Conservation (phyloP, 2,797 vertebrate species). For the Enteromius unitaeniatus region DNA sequence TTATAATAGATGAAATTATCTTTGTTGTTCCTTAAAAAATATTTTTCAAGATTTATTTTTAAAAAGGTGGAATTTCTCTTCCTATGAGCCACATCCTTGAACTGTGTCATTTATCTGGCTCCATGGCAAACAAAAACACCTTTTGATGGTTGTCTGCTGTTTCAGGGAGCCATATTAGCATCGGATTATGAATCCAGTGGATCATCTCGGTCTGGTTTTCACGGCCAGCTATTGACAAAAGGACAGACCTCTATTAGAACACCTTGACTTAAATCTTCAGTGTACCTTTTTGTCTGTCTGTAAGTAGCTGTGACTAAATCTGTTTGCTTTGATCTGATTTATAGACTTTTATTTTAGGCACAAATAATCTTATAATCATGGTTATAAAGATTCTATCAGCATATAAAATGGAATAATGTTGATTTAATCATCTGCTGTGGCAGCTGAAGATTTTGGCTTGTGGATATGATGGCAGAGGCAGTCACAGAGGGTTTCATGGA, state of each 20-base stretch:
- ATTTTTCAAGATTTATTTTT: too few species aligned
- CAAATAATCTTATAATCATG: slow-evolving; percentile 17
- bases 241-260: neutral
- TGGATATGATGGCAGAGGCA: neutral
- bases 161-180: slow-evolving; percentile 18
- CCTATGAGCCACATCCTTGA: neutral
- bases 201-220: slow-evolving; percentile 14
- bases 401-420: neutral
- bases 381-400: slow-evolving; percentile 3
- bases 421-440: slow-evolving; percentile 15
- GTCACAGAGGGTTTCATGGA: slow-evolving; percentile 24
- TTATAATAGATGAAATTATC: neutral
- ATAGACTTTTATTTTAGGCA: slow-evolving; percentile 13
- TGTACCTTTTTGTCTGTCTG: slow-evolving; percentile 8
- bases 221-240: neutral
- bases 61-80: neutral
- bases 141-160: slow-evolving; percentile 26
- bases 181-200: neutral
- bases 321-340: slow-evolving; percentile 15
- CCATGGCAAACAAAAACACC: neutral
- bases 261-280: slow-evolving; percentile 3
- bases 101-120: neutral
- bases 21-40: neutral
- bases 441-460: slow-evolving; percentile 8
- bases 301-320: slow-evolving; percentile 12